phyloP scores from a whole-genome alignment of 2,113 vertebrate species.

The Pyrgilauda ruficollis region DNA sequence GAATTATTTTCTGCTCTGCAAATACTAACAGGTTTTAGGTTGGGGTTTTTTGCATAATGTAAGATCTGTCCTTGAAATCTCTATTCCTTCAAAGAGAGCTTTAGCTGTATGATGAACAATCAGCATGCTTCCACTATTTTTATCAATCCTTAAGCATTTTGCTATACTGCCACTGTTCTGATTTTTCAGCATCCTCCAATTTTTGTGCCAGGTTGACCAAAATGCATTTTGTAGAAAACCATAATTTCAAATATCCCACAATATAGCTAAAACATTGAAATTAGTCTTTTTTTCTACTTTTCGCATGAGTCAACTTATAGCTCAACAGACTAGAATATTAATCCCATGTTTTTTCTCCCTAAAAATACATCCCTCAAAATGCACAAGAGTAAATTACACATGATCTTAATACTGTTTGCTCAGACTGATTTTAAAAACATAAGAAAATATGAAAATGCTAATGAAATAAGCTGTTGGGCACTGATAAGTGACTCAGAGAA shows the following conservation, averaged over 20 bases:
- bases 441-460: slow-evolving; percentile 60
- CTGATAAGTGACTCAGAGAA: slow-evolving; percentile 60
- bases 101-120: neutral
- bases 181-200: neutral
- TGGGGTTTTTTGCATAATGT: neutral
- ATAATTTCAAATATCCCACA: neutral
- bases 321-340: neutral
- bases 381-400: neutral
- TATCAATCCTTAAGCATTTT: neutral
- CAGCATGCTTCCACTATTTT: neutral
- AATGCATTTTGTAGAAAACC: neutral
- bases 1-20: neutral
- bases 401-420: slow-evolving; percentile 27
- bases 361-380: neutral
- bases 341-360: neutral
- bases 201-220: neutral
- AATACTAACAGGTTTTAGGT: neutral
- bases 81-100: neutral
- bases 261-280: neutral
- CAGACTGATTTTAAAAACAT: slow-evolving; percentile 26
- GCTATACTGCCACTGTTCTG: neutral
- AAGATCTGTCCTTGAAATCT: neutral
- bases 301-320: neutral
- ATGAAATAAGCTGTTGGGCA: slow-evolving; percentile 60
- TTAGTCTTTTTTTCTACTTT: neutral